Evolutionary conservation across 2,113 vertebrate genomes (phyloP).

Genomic region (Gorilla gorilla): DNA sequence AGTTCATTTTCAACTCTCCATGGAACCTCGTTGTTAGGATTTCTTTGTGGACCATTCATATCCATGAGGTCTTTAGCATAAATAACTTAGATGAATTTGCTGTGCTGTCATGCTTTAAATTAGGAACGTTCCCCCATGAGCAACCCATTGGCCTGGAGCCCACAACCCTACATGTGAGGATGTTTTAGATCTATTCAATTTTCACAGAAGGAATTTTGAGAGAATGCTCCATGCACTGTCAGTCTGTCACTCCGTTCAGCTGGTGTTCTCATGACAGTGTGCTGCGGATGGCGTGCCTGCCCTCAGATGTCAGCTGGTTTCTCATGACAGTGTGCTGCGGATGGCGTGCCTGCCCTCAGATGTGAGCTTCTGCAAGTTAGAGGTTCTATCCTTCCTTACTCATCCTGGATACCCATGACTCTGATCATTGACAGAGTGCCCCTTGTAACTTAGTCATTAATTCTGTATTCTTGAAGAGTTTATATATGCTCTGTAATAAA

Average conservation of each 20-base stretch:
- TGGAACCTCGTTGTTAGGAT: background rate
- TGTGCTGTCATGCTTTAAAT: background rate
- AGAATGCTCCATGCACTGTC: no score
- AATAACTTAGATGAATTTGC: background rate
- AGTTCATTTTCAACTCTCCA: background rate
- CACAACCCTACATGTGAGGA: background rate
- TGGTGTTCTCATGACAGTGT: fast-evolving
- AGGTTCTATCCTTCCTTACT: background rate
- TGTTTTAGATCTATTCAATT: background rate
- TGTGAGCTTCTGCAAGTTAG: fast-evolving
- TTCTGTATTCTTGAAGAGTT: background rate
- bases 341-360: no score
- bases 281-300: no score
- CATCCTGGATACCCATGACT: fast-evolving
- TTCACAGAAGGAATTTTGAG: background rate
- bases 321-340: fast-evolving
- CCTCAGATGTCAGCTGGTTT: background rate
- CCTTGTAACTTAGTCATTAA: background rate
- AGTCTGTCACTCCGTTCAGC: background rate
- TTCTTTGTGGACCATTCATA: background rate
- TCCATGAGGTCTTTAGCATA: background rate
- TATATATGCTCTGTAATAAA: background rate
- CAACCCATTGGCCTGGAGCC: background rate
- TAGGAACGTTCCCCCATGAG: background rate
- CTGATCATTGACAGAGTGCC: background rate